Percentiles rank a stretch among this genome's conserved stretches.
phyloP scores from a whole-genome alignment of 1,140 invertebrate genomes.

The Lucilia sericata region DNA sequence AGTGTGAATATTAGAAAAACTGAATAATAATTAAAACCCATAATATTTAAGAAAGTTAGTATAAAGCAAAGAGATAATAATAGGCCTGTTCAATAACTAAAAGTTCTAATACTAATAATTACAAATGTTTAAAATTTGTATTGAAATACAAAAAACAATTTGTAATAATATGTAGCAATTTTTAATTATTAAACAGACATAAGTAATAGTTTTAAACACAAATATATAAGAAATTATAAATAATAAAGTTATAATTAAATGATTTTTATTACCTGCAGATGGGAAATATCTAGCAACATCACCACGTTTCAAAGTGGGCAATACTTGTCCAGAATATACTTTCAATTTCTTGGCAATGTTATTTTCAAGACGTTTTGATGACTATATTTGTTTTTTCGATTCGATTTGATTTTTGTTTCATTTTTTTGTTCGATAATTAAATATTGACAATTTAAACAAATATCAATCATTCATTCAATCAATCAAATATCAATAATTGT shows the following conservation, averaged over 20 bases:
- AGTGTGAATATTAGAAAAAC: no score
- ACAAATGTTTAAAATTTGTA: no score
- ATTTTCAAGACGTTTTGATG: slow-evolving; percentile 74
- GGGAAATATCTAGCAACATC: slow-evolving; percentile 82
- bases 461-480: slow-evolving; percentile 1
- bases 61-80: no score
- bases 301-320: slow-evolving; percentile 81
- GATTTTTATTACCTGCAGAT: slow-evolving; percentile 76
- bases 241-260: slow-evolving; percentile 34
- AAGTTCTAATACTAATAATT: no score
- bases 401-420: background rate
- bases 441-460: slow-evolving; percentile 9
- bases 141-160: no score
- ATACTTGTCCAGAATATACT: slow-evolving; percentile 77
- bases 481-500: slow-evolving; percentile 44
- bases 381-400: slow-evolving; percentile 59
- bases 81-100: no score
- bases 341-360: slow-evolving; percentile 77
- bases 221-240: slow-evolving; percentile 20
- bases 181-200: no score
- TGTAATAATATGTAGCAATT: no score
- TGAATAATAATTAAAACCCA: no score
- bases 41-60: no score
- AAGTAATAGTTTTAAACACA: no score
- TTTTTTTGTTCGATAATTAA: background rate